Evolutionary conservation across 2,888 invertebrate genomes (phyloP), one percentile per base, ranked within the genome.

Genomic region (Cosmopolites sordidus): DNA sequence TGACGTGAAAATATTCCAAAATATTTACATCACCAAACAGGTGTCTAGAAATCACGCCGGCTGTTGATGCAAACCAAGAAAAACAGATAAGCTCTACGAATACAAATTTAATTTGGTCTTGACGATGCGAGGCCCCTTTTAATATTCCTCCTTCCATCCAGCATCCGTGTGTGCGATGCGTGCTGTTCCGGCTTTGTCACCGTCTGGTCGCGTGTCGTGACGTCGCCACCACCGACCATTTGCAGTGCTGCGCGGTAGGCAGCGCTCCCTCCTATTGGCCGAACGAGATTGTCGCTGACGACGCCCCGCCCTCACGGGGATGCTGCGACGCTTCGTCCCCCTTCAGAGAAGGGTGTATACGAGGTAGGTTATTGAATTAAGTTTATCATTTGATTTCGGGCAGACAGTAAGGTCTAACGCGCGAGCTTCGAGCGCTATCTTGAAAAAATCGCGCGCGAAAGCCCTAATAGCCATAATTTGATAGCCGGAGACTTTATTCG

Each of bases 281-380:
- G 43, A 4, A 12, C 42, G 51, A 43, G 42, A 58, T 58, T 48
- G 62, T 58, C 61, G 41, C 47, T 52, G 54, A 52, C 52, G 56
- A 41, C 46, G 62, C 64, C 56, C 63, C 68, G 67, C 70, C 70
- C 60, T 44, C 51, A 51, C 51, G 55, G 47, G 58, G 58, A 56
- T 56, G 56, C 53, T 56, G 58, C 56, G 53, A 53, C 58, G 59
- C 64, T 61, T 66, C 68, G 63, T 65, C 65, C 67, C 69, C 64
- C 60, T 62, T 62, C 51, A 43, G 29, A 51, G 47, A 58, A 52
- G 54, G 55, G 58, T 54, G 56, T 51, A 51, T 50, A 68, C 69
- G 62, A 67, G 65, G 67, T 74, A 76, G 79, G 81, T 84, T 84
- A 84, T 85, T 84, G 84, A 84, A 84, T 85, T 84, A 84, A 81